phyloP scores from a whole-genome alignment of 2,888 invertebrate species.

The Saturnia japonica region DNA sequence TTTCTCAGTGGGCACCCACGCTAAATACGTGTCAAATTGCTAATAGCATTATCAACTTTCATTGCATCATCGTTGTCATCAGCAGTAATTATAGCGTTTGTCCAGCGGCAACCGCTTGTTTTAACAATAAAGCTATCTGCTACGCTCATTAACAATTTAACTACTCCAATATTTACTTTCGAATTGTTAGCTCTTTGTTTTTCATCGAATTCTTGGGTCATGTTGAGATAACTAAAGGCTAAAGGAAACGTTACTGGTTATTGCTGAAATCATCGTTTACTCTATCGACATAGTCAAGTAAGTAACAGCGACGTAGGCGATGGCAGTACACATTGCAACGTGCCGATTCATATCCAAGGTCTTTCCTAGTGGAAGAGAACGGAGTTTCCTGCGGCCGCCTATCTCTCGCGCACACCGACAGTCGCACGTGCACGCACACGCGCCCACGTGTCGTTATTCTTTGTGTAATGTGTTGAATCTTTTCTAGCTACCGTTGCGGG shows the following conservation, averaged over 20 bases:
- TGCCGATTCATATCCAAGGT: conserved; percentile 81
- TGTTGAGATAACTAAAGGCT: conserved; percentile 28
- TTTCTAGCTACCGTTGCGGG: conserved; percentile 76
- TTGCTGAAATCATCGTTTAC: conserved; percentile 63
- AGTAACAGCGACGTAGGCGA: conserved; percentile 78
- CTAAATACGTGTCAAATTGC: conserved; percentile 75
- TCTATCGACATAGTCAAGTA: conserved; percentile 67
- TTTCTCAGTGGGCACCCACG: conserved; percentile 68
- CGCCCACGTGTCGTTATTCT: conserved; percentile 75
- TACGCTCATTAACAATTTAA: conserved; percentile 61
- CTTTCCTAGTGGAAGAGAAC: conserved; percentile 83
- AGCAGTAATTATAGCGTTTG: conserved; percentile 64
- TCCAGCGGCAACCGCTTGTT: conserved; percentile 57
- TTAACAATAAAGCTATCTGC: conserved; percentile 69
- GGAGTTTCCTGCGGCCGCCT: conserved; percentile 82
- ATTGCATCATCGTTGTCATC: conserved; percentile 69
- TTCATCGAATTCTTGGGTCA: conserved; percentile 36
- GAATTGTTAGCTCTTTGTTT: conserved; percentile 38
- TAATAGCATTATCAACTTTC: conserved; percentile 77
- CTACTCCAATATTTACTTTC: conserved; percentile 51
- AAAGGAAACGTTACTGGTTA: conserved; percentile 36
- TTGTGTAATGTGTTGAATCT: conserved; percentile 77
- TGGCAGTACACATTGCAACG: conserved; percentile 80
- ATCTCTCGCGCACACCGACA: conserved; percentile 77
- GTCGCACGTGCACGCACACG: conserved; percentile 74